Evolutionary conservation across 2,888 invertebrate species (phyloP).

Genomic region (Ophion costatus): DNA sequence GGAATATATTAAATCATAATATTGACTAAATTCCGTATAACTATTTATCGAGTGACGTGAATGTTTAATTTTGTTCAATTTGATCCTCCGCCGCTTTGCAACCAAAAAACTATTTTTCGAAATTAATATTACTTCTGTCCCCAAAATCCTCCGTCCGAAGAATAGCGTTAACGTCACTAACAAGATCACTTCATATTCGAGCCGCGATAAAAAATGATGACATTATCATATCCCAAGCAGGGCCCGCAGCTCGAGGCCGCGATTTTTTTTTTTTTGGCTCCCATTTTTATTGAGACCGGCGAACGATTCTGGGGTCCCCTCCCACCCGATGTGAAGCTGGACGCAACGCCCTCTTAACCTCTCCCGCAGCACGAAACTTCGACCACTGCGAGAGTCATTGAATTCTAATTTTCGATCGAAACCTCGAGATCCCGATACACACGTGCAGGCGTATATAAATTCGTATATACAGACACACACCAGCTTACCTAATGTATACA

Average conservation of each 20-base stretch:
- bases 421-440: conserved; percentile 35
- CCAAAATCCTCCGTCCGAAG: not conserved
- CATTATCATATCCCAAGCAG: conserved; percentile 22
- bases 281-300: conserved; percentile 55
- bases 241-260: not conserved
- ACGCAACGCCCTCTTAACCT: conserved; percentile 55
- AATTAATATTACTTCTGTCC: not conserved
- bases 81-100: too few relatives aligned
- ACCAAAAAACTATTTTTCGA: not conserved
- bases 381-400: conserved; percentile 47
- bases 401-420: conserved; percentile 52
- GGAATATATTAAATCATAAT: too few relatives aligned
- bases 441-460: not conserved
- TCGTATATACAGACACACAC: not conserved
- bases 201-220: not conserved
- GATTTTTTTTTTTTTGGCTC: conserved; percentile 29
- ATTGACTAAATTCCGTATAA: too few relatives aligned
- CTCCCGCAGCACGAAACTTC: conserved; percentile 1
- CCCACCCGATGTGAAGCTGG: conserved; percentile 48
- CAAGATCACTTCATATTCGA: not conserved
- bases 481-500: conserved; percentile 26
- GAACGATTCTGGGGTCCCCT: conserved; percentile 32
- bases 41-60: too few relatives aligned
- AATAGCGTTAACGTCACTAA: not conserved
- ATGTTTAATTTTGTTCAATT: too few relatives aligned